A percentile compares a stretch with the other conserved stretches of the same genome.
Conservation (phyloP, 1,140 invertebrate genomes). For the roundworm (Caenorhabditis elegans) region DNA sequence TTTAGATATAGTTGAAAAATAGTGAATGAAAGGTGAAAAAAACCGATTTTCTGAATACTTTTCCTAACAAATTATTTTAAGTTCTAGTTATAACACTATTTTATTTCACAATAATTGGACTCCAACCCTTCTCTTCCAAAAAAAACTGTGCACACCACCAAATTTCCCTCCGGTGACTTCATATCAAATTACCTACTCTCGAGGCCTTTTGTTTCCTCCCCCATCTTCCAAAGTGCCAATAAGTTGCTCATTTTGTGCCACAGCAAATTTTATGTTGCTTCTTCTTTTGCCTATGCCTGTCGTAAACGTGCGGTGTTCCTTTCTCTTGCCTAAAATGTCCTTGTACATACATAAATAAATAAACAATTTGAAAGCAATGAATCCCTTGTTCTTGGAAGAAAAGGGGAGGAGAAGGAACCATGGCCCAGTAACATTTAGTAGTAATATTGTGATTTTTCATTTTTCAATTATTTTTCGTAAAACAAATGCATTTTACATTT, state of each 20-base stretch:
- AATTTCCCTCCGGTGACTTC: background rate
- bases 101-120: too few species aligned
- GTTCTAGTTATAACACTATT: too few species aligned
- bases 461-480: background rate
- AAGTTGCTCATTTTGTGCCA: background rate
- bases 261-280: background rate
- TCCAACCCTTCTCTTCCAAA: too few species aligned
- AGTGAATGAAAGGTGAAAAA: too few species aligned
- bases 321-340: background rate
- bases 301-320: constrained; percentile 2
- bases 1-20: too few species aligned
- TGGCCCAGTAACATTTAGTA: too few species aligned
- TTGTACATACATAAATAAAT: constrained; percentile 33
- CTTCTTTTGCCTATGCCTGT: background rate
- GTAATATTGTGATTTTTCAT: too few species aligned
- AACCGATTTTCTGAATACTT: too few species aligned
- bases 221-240: background rate
- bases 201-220: background rate
- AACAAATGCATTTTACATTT: background rate
- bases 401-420: too few species aligned
- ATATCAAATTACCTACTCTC: background rate
- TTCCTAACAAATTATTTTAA: too few species aligned
- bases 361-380: background rate
- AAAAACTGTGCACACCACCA: background rate
- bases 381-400: background rate